Base-by-base conservation (phyloP, 1,140 invertebrate genomes). In the Thalassaphorura encarpata region DNA sequence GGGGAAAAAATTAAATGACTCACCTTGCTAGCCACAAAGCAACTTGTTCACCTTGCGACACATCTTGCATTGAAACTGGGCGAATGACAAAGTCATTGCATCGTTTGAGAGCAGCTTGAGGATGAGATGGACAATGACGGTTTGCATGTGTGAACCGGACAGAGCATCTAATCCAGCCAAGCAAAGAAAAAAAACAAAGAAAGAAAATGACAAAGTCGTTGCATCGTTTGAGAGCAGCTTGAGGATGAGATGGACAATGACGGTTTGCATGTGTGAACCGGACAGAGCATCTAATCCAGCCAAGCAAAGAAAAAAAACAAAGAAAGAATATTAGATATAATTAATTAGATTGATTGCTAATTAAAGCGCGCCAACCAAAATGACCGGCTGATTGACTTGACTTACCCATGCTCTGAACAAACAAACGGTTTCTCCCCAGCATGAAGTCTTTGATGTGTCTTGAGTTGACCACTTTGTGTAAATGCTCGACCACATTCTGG, bases 61-160 rank as follows among this genome's bases (percentile, higher is more conserved):
- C 75, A 47, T 66, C 65, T 31, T 76, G 76, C 1, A 71, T 70
- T 2, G 73, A 70, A 27, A 76, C 71, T 1, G 75, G 71, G 46
- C 76, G 75, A 8, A 78, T 63, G 50, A 75, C 74, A 54, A 77
- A 72, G 33, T 79, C 75, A 43, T 76, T 74, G 66, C 71, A 71
- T 53, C 81, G 68, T 56, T 76, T 76, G 13, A 83, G 66, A 40
- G 75, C 72, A 16, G 75, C 73, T 52, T 77, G 75, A 0, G 80
- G 79, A 74, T 83, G 80, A 61, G 80, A 75, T 2, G 80, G 75
- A 64, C 85, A 89, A 62, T 85, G 83, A 26, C 85, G 69, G 67
- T 89, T 88, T 0, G 85, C 83, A 71, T 89, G 85, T n/a, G 85
- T 86, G 66, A 87, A 89, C 54, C 83, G 71, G 70, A 78, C 83